Evolutionary conservation across 2,113 vertebrate genomes (phyloP), one percentile per base, ranked within the genome.

Genomic region (Bos javanicus): DNA sequence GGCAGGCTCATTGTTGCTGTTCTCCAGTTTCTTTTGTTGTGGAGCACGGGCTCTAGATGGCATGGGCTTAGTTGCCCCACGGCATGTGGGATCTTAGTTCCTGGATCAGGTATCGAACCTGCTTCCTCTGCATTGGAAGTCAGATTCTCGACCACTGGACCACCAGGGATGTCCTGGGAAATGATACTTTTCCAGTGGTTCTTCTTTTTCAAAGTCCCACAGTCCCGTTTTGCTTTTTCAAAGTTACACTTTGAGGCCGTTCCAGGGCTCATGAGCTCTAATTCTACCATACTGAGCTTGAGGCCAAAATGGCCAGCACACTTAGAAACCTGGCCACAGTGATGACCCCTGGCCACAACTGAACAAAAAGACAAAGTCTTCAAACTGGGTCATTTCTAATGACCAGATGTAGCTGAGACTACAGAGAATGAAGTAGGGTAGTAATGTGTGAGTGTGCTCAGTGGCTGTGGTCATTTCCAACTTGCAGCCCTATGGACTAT

Each of bases 341-440:
- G 81, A 67, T 3, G 81, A 1, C 21, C 19, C 25, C 56, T 91
- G 78, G 59, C 50, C 60, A 82, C 48, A 85, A 28, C 3, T 11
- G 52, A 87, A 85, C 52, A 57, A 46, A 74, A 87, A 64, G 28
- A 57, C 30, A 39, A 25, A 67, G 43, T 93, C 88, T 97, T 97
- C 85, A 88, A 52, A 91, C n/a, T 88, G 39, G 56, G 50, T 80
- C 93, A 90, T 83, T 89, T 83, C 59, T 96, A 96, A 91, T 97
- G 59, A 91, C 30, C 16, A 57, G 43, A 30, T 39, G 25, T 60
- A 67, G 87, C 82, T 95, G n/a, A 50, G 80, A 50, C 26, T 48
- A 57, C 71, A 71, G 62, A 43, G 21, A 48, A 92, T 54, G 71
- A 95, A 84, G 48, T 33, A 80, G 60, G 39, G 23, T 93, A 94